phyloP scores from a whole-genome alignment of 2,797 vertebrate species.

The Catostomus latipinnis region DNA sequence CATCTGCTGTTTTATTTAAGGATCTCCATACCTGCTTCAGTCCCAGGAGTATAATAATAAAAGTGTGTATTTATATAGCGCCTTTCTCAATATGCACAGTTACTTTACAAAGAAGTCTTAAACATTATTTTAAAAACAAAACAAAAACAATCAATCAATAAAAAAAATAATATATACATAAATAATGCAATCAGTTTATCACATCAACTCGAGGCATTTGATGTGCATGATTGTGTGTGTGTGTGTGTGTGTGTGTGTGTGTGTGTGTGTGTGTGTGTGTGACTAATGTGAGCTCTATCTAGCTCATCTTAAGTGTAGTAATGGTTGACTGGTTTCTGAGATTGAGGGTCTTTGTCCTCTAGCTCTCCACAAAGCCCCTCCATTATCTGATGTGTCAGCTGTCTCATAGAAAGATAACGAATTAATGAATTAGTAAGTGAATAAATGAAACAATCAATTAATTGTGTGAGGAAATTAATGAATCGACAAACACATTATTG shows the following conservation, averaged over 20 bases:
- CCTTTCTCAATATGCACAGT: too few species aligned
- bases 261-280: constrained; percentile 30
- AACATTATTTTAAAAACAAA: too few species aligned
- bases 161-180: too few species aligned
- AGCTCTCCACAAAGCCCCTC: constrained; percentile 17
- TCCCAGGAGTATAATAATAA: constrained; percentile 16
- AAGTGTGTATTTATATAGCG: too few species aligned
- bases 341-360: constrained; percentile 31
- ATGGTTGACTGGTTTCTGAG: constrained; percentile 49
- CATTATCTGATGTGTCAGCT: constrained; percentile 43
- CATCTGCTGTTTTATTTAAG: constrained; percentile 11
- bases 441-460: not conserved
- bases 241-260: constrained; percentile 30
- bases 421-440: constrained; percentile 20
- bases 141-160: too few species aligned
- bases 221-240: constrained; percentile 17
- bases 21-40: constrained; percentile 33
- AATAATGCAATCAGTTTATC: not conserved
- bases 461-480: constrained; percentile 5
- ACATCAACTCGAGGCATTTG: constrained; percentile 28
- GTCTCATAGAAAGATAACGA: constrained; percentile 19
- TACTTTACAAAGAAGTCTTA: too few species aligned
- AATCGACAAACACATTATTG: too few species aligned
- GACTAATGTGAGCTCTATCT: constrained; percentile 27
- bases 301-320: constrained; percentile 42